A percentile compares a stretch with the other conserved stretches of the same genome.
Evolutionary conservation across 2,113 vertebrate genomes (phyloP).

Genomic region (Tauraco erythrolophus): DNA sequence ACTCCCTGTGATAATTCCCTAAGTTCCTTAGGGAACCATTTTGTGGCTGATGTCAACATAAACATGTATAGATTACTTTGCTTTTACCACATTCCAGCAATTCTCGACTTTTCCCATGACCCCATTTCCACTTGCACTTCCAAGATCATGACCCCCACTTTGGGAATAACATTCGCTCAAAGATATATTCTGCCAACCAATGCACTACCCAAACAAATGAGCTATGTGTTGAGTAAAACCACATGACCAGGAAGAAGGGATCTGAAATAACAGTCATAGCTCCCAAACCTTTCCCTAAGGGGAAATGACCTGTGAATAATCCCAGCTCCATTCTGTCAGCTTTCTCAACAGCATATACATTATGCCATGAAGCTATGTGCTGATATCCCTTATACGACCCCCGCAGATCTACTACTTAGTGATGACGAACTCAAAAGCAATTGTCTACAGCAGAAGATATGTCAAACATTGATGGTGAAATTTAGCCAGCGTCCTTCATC

Average conservation of each 20-base stretch:
- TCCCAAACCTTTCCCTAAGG: neutral
- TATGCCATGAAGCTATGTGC: neutral
- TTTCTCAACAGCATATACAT: conserved; percentile 15
- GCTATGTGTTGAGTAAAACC: conserved; percentile 10
- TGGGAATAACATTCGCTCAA: conserved; percentile 20
- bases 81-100: conserved; percentile 17
- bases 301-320: conserved; percentile 5
- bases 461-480: neutral
- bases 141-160: conserved; percentile 44
- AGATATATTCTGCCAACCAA: neutral
- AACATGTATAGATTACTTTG: conserved; percentile 3
- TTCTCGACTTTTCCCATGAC: conserved; percentile 52
- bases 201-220: neutral
- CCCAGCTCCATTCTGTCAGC: neutral
- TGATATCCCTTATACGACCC: neutral
- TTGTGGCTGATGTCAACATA: conserved; percentile 7
- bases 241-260: neutral
- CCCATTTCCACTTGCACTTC: conserved; percentile 43
- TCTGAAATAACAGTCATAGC: neutral
- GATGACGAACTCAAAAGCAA: neutral
- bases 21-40: neutral
- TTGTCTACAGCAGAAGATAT: neutral
- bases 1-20: neutral
- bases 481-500: neutral
- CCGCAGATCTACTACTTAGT: neutral